Percentiles rank a stretch among this genome's conserved stretches.
phyloP scores from a whole-genome alignment of 2,113 vertebrate species.

The Myotis brandtii region DNA sequence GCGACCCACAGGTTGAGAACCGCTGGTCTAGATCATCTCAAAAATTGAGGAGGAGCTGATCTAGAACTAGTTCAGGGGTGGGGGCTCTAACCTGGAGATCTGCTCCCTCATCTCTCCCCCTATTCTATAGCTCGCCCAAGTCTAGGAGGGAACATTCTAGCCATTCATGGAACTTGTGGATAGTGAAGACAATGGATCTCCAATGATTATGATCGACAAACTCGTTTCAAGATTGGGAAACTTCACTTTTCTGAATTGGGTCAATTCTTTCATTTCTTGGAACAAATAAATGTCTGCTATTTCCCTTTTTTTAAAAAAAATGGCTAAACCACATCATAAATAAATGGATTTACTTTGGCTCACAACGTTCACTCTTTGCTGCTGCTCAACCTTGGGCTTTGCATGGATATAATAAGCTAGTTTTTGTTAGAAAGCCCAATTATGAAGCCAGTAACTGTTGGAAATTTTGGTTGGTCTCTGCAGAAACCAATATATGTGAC shows the following conservation, averaged over 20 bases:
- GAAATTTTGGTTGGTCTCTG: constrained; percentile 30
- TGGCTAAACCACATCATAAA: neutral
- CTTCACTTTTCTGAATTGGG: neutral
- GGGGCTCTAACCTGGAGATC: neutral
- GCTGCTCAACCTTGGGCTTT: neutral
- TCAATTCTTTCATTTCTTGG: neutral
- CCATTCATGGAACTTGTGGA: neutral
- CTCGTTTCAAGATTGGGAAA: neutral
- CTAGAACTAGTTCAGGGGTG: too few species aligned
- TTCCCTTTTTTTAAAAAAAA: neutral
- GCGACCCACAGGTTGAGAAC: too few species aligned
- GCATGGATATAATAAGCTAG: neutral
- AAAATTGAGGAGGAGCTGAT: neutral
- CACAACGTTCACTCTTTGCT: neutral
- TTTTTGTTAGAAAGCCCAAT: constrained; percentile 50
- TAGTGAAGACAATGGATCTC: neutral
- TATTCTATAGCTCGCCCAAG: neutral
- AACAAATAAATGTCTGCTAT: neutral
- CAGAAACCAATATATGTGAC: neutral
- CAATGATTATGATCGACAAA: neutral
- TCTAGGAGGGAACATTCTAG: neutral
- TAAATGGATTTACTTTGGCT: neutral
- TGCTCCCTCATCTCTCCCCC: neutral
- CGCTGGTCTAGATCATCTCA: too few species aligned
- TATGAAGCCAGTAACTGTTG: constrained; percentile 1